phyloP scores from a whole-genome alignment of 2,113 vertebrate species.

The Felis chaus region DNA sequence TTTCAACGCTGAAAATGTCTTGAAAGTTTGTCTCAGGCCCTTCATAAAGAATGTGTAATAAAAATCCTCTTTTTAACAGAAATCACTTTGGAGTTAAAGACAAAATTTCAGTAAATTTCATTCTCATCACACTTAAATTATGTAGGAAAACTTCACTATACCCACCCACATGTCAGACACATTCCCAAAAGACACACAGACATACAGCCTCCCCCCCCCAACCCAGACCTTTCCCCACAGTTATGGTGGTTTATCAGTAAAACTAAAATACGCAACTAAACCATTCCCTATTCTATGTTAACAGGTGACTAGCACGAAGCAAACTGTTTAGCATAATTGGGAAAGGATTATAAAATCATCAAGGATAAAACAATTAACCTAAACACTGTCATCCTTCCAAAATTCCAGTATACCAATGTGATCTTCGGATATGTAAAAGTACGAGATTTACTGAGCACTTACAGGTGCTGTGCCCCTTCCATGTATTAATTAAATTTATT shows the following conservation, averaged over 20 bases:
- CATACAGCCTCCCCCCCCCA: neutral
- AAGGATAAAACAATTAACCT: neutral
- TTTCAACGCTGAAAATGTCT: neutral
- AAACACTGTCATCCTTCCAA: neutral
- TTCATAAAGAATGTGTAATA: neutral
- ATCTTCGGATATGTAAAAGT: neutral
- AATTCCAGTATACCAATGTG: neutral
- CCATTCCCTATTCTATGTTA: neutral
- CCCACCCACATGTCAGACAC: neutral
- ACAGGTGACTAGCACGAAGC: neutral
- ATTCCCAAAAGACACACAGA: neutral
- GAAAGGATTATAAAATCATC: neutral
- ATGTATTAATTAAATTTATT: neutral
- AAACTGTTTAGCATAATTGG: neutral
- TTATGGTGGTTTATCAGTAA: neutral
- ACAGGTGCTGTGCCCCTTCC: neutral
- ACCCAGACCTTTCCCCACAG: neutral
- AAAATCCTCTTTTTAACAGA: conserved; percentile 9
- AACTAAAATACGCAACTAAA: neutral
- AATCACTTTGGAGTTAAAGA: neutral
- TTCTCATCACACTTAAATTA: neutral
- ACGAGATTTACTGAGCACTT: neutral
- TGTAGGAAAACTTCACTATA: neutral
- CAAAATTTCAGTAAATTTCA: neutral
- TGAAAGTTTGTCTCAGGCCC: neutral